A percentile compares a stretch with the other conserved stretches of the same genome.
Evolutionary conservation across 1,140 invertebrate genomes (phyloP).

Genomic region (Anastrepha obliqua): DNA sequence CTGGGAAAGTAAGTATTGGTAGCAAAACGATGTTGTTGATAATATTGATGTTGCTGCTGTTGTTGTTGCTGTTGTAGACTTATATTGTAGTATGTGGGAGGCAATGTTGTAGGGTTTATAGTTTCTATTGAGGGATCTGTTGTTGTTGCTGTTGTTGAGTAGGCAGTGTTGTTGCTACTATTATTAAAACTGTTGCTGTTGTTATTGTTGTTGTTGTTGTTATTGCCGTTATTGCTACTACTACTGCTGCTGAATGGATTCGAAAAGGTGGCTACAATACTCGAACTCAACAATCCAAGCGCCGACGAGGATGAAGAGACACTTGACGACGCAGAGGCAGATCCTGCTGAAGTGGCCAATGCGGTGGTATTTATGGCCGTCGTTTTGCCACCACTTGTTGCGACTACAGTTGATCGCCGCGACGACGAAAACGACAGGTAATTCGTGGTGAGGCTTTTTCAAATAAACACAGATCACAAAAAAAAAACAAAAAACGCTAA

Average conservation of each 20-base stretch:
- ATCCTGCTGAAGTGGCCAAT: conserved; percentile 62
- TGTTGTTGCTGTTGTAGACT: not conserved
- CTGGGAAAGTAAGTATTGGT: conserved; percentile 30
- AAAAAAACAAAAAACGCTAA: not conserved
- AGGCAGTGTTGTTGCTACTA: conserved; percentile 47
- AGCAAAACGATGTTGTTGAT: conserved; percentile 15
- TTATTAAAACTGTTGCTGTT: conserved; percentile 54
- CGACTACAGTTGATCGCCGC: conserved; percentile 71
- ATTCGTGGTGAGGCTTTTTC: conserved; percentile 72
- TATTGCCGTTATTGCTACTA: conserved; percentile 56
- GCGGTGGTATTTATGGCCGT: conserved; percentile 58
- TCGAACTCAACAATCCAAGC: conserved; percentile 53
- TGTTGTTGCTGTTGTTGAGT: conserved; percentile 57
- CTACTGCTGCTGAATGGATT: conserved; percentile 52
- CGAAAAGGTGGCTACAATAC: conserved; percentile 52
- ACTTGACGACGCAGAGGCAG: conserved; percentile 37
- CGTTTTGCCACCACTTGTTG: conserved; percentile 58
- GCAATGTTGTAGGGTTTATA: not conserved
- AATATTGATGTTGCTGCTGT: not conserved
- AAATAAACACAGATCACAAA: conserved; percentile 27
- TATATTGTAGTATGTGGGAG: not conserved
- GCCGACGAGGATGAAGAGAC: conserved; percentile 31
- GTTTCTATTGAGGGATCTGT: not conserved
- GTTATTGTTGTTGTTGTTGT: conserved; percentile 55
- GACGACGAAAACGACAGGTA: conserved; percentile 67